phyloP scores from a whole-genome alignment of 2,888 invertebrate genomes.

The Tinea pellionella region DNA sequence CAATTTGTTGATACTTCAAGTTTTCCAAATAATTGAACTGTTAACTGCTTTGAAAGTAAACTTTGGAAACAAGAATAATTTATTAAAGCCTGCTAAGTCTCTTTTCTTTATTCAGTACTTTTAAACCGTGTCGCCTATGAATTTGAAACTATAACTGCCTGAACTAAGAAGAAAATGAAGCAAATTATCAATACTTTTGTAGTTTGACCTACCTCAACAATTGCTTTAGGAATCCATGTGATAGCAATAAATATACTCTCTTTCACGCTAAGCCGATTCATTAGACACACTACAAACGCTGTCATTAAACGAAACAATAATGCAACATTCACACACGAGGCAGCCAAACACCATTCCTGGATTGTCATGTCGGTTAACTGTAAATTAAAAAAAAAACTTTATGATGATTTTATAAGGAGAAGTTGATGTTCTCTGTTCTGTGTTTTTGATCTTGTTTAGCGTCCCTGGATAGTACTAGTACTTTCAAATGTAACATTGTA shows the following conservation, averaged over 20 bases:
- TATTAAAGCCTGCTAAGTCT: too few species aligned
- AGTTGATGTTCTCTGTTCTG: too few species aligned
- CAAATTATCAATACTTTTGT: too few species aligned
- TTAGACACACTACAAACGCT: conserved; percentile 49
- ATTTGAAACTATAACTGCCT: too few species aligned
- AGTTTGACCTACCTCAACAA: conserved; percentile 55
- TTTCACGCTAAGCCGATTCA: conserved; percentile 43
- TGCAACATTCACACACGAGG: conserved; percentile 45
- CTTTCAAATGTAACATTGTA: too few species aligned
- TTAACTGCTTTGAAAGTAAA: background rate
- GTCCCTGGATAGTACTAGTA: too few species aligned
- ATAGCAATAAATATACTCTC: conserved; percentile 53
- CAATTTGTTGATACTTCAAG: background rate
- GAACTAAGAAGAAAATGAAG: too few species aligned
- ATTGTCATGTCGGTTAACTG: conserved; percentile 31
- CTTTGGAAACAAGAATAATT: background rate
- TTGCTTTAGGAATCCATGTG: conserved; percentile 63
- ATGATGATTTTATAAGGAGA: background rate
- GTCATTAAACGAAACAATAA: conserved; percentile 45
- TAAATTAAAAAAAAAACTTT: background rate
- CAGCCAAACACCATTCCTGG: conserved; percentile 41
- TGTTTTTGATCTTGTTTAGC: too few species aligned
- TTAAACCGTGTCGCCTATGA: too few species aligned
- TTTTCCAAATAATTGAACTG: background rate
- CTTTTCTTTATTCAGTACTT: too few species aligned